Conservation (phyloP, 2,888 invertebrate genomes). For the Limnephilus auricula region DNA sequence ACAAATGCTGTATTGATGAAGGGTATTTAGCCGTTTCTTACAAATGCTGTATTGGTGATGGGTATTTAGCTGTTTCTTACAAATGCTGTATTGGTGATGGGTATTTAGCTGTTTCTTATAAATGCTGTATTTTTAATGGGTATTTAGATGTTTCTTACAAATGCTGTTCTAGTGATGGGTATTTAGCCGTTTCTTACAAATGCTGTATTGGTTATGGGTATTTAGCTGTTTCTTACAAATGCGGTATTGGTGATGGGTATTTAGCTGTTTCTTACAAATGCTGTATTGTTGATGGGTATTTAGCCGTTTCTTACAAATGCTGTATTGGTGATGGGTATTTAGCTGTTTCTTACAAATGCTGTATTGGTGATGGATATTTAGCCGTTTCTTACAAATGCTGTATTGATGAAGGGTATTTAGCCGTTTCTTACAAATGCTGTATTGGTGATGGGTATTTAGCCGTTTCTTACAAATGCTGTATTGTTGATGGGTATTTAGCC, state of each 20-base stretch:
- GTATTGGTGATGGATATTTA: too few species aligned
- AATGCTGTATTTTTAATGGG: not conserved
- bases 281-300: too few species aligned
- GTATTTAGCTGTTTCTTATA: not conserved
- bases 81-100: not conserved
- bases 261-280: not conserved
- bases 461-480: not conserved
- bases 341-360: not conserved
- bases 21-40: too few species aligned
- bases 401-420: too few species aligned
- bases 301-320: not conserved
- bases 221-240: not conserved
- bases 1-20: not conserved
- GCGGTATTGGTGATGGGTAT: not conserved
- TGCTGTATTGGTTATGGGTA: not conserved
- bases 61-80: not conserved
- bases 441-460: too few species aligned
- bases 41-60: not conserved
- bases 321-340: too few species aligned
- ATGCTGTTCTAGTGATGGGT: not conserved
- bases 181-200: not conserved
- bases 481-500: too few species aligned
- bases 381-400: not conserved
- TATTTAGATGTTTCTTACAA: not conserved
- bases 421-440: not conserved